These are phyloP conservation scores for Prietella phreatophila DNA, from an alignment of 2,113 vertebrate genomes.

Conservation along the genomic window DNA sequence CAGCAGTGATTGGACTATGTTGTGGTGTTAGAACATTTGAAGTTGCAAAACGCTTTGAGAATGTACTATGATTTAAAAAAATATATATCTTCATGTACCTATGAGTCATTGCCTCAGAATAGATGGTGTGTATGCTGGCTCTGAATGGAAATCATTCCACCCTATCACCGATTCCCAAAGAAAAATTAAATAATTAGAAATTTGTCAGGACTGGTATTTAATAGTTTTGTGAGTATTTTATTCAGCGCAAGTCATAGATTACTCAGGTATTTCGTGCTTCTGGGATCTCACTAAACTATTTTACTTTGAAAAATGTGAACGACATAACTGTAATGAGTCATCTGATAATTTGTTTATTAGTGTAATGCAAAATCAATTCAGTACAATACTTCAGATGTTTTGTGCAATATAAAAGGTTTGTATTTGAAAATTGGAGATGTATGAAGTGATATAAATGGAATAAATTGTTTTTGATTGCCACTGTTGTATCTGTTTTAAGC, in stretches of 20 bases:
- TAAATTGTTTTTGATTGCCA: neutral
- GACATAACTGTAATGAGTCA: neutral
- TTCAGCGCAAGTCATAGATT: neutral
- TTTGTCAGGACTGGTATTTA: neutral
- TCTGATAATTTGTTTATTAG: neutral
- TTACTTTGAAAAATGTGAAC: neutral
- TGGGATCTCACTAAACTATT: neutral
- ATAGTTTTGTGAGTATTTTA: neutral
- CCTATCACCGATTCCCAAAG: neutral
- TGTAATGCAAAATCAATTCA: neutral
- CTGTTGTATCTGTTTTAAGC: neutral
- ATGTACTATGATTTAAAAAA: neutral
- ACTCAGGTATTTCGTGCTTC: neutral
- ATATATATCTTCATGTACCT: neutral
- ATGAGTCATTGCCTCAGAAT: neutral
- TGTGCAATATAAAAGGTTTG: neutral
- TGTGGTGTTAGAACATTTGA: neutral
- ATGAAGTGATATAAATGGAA: neutral
- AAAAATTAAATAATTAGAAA: neutral
- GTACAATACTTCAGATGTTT: neutral
- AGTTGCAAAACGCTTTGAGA: neutral
- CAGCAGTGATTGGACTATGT: neutral
- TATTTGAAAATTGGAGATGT: neutral
- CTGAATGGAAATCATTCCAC: neutral
- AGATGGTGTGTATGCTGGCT: neutral